Evolutionary conservation across 2,888 invertebrate species (phyloP).

Genomic region (Urechis unicinctus): DNA sequence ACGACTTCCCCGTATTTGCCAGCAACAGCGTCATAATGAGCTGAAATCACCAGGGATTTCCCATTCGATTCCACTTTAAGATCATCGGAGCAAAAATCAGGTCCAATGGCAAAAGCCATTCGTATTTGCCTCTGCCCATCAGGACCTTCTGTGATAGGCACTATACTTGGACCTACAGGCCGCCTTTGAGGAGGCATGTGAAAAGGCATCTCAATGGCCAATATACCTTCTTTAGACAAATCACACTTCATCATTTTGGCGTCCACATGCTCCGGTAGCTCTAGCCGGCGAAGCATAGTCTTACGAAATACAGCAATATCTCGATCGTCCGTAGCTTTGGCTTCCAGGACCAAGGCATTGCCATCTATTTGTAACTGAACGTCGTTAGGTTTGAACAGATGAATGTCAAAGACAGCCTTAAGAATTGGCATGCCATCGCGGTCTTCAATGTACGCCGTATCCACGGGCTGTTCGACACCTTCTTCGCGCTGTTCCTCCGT

Average conservation of each 20-base stretch:
- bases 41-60: slow-evolving; percentile 15
- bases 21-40: slow-evolving; percentile 18
- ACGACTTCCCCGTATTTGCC: slow-evolving; percentile 16
- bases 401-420: slow-evolving; percentile 24
- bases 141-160: slow-evolving; percentile 18
- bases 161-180: slow-evolving; percentile 21
- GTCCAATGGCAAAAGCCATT: slow-evolving; percentile 18
- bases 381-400: slow-evolving; percentile 23
- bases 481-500: slow-evolving; percentile 24
- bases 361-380: slow-evolving; percentile 11
- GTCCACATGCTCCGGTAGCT: slow-evolving; percentile 23
- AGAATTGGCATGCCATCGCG: slow-evolving; percentile 23
- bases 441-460: slow-evolving; percentile 26
- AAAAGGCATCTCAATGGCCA: slow-evolving; percentile 26
- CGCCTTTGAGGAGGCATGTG: slow-evolving; percentile 20
- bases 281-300: slow-evolving; percentile 22
- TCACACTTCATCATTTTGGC: slow-evolving; percentile 21
- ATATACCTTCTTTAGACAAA: slow-evolving; percentile 15
- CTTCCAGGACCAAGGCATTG: slow-evolving; percentile 16
- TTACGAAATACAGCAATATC: slow-evolving; percentile 20
- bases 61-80: slow-evolving; percentile 16
- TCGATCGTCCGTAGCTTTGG: slow-evolving; percentile 18
- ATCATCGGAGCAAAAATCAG: slow-evolving; percentile 21
- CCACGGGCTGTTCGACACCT: slow-evolving; percentile 21
- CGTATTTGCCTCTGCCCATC: slow-evolving; percentile 20